Conservation (phyloP, 2,888 invertebrate genomes). For the Tortricodes alternella region DNA sequence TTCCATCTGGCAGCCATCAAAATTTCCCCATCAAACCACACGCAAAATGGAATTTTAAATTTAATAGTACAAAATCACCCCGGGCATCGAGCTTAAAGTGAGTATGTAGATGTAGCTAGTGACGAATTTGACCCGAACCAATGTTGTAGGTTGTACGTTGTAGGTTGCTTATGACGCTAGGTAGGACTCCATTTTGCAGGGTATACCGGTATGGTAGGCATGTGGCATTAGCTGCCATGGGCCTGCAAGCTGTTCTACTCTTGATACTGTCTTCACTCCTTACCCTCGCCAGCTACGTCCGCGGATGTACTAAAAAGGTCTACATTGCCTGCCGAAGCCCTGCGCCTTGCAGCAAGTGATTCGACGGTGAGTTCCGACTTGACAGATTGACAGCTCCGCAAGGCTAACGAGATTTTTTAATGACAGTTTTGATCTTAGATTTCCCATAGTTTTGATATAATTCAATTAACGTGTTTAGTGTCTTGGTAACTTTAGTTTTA, state of each 20-base stretch:
- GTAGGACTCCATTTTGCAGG: conserved; percentile 6
- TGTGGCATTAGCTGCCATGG: conserved; percentile 3
- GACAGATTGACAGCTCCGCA: neutral
- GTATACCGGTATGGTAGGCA: neutral
- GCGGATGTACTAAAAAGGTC: neutral
- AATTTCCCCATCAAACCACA: conserved; percentile 9
- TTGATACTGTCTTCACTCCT: neutral
- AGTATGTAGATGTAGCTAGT: conserved; percentile 6
- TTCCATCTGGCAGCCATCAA: conserved; percentile 19
- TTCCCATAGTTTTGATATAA: no score
- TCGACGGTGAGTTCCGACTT: neutral
- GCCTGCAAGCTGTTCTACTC: neutral
- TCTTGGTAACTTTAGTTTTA: no score
- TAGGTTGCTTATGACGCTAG: neutral
- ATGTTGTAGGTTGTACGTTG: neutral
- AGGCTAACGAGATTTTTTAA: no score
- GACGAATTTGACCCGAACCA: conserved; percentile 30
- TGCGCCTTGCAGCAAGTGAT: neutral
- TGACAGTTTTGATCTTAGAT: no score
- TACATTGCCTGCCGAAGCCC: neutral
- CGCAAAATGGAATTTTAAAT: neutral
- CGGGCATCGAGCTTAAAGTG: neutral
- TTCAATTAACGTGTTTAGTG: no score
- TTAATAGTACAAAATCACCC: neutral
- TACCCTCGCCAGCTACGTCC: neutral